These are phyloP conservation scores for Leptosomus discolor DNA, from an alignment of 2,113 vertebrate species.

Conservation along the genomic window DNA sequence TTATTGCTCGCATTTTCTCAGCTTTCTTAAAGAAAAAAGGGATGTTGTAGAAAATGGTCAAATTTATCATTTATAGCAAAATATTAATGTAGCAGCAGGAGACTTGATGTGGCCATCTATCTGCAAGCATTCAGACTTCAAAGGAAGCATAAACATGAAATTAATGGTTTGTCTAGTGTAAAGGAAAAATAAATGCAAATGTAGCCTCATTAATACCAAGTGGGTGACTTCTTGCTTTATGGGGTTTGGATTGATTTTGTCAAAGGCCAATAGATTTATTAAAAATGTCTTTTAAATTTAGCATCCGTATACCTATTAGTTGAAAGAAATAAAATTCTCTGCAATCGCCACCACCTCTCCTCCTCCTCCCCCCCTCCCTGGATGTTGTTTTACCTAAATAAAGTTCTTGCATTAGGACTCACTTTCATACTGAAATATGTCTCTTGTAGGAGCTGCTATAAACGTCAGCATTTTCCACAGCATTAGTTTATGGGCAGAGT, in stretches of 20 bases:
- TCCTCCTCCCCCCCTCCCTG: conserved; percentile 52
- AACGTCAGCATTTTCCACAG: conserved; percentile 79
- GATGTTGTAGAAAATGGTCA: conserved; percentile 81
- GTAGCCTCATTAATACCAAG: conserved; percentile 84
- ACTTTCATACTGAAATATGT: conserved; percentile 84
- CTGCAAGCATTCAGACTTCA: conserved; percentile 82
- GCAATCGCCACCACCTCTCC: conserved; percentile 72
- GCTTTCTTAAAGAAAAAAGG: conserved; percentile 83
- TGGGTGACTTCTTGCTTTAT: conserved; percentile 85
- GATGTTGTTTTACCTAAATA: conserved; percentile 83
- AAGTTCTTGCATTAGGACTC: conserved; percentile 80
- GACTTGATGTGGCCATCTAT: conserved; percentile 83
- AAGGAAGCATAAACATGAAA: conserved; percentile 83
- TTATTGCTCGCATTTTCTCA: conserved; percentile 80
- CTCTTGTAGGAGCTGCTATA: conserved; percentile 81
- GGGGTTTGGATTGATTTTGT: conserved; percentile 85
- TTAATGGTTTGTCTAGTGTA: conserved; percentile 85
- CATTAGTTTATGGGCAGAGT: conserved; percentile 80
- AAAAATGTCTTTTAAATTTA: conserved; percentile 84
- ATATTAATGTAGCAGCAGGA: conserved; percentile 86
- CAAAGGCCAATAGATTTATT: conserved; percentile 86
- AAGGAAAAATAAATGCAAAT: conserved; percentile 87
- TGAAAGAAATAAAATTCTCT: conserved; percentile 81
- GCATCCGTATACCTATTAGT: conserved; percentile 80
- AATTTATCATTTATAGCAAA: conserved; percentile 85